phyloP scores from a whole-genome alignment of 2,888 invertebrate species.

The Rhagonycha fulva region DNA sequence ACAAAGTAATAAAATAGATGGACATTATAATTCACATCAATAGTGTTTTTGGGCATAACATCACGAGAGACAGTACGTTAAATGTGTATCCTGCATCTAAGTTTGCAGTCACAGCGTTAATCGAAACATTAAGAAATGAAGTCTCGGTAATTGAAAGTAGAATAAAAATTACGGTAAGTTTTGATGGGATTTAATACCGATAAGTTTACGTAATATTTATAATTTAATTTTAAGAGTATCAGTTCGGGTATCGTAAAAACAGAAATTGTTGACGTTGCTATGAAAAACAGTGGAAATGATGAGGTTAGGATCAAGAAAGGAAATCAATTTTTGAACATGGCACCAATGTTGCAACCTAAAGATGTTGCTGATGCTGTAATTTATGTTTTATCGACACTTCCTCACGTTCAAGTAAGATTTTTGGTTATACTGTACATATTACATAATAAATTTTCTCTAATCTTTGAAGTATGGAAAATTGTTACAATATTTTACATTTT shows the following conservation, averaged over 20 bases:
- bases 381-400: too few species aligned
- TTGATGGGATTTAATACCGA: too few species aligned
- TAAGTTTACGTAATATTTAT: neutral
- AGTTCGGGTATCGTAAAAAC: slow-evolving; percentile 40
- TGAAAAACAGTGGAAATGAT: neutral
- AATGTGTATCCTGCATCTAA: neutral
- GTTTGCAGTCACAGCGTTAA: neutral
- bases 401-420: too few species aligned
- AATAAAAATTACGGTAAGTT: neutral
- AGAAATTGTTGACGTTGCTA: slow-evolving; percentile 21
- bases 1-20: neutral
- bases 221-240: slow-evolving; percentile 36
- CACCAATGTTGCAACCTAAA: too few species aligned
- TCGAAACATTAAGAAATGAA: neutral
- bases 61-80: neutral
- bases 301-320: too few species aligned
- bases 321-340: too few species aligned
- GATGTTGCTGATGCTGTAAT: too few species aligned
- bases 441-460: too few species aligned
- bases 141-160: neutral
- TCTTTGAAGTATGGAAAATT: too few species aligned
- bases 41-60: neutral
- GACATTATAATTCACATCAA: neutral
- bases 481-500: too few species aligned
- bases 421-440: too few species aligned